These are phyloP conservation scores for Abscondita cerata DNA, from an alignment of 2,888 invertebrate species.

Conservation along the genomic window DNA sequence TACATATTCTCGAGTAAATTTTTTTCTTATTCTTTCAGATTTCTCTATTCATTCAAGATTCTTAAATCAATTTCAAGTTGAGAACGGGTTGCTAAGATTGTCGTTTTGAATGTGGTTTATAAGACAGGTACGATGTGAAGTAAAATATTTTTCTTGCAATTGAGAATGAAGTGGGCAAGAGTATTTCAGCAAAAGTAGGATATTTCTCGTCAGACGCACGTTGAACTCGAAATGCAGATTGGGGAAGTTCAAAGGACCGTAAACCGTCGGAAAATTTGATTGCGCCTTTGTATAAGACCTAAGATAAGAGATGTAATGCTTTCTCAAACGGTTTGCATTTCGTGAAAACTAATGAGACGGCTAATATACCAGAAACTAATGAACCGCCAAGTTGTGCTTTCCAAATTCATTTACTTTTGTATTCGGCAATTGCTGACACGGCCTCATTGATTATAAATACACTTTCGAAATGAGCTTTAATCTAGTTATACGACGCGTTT, in stretches of 20 bases:
- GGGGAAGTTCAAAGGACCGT: constrained; percentile 22
- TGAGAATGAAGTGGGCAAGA: constrained; percentile 19
- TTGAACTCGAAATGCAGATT: constrained; percentile 26
- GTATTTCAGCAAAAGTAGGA: constrained; percentile 15
- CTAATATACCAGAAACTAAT: constrained; percentile 26
- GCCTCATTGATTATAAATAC: constrained; percentile 3
- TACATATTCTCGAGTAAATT: background rate
- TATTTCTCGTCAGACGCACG: constrained; percentile 26
- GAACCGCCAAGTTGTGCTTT: constrained; percentile 26
- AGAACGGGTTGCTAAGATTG: constrained; percentile 9
- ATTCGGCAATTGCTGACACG: constrained; percentile 6
- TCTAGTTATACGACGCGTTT: background rate
- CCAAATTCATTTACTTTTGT: constrained; percentile 20
- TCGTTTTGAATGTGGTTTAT: constrained; percentile 12
- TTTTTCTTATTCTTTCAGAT: constrained; percentile 2
- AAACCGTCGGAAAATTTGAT: constrained; percentile 29
- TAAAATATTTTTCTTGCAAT: constrained; percentile 18
- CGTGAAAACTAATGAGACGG: constrained; percentile 30
- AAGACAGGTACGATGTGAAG: constrained; percentile 14
- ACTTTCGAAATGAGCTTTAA: background rate
- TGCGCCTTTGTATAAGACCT: constrained; percentile 24
- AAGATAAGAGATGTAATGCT: constrained; percentile 25
- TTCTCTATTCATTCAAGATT: constrained; percentile 12
- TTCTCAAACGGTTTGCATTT: constrained; percentile 28
- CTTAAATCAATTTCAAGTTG: constrained; percentile 8